A percentile compares a stretch with the other conserved stretches of the same genome.
Evolutionary conservation across 2,888 invertebrate genomes (phyloP).

Genomic region (Frankliniella fusca): DNA sequence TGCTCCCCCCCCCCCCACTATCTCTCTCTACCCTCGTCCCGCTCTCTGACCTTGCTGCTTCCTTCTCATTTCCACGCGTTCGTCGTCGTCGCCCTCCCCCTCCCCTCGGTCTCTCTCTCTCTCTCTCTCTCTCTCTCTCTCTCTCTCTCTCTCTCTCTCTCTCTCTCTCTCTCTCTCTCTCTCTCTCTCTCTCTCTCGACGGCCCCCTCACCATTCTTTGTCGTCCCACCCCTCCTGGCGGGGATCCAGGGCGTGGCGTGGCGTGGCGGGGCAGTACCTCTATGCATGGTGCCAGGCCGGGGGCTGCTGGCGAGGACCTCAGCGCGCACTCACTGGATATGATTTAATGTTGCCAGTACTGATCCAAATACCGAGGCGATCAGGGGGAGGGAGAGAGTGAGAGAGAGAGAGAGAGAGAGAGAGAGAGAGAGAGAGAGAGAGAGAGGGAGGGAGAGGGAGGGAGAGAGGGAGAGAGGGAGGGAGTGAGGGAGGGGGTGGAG

Average conservation of each 20-base stretch:
- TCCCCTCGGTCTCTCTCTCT: too few relatives aligned
- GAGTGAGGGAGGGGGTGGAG: background rate
- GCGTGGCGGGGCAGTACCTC: background rate
- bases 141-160: too few relatives aligned
- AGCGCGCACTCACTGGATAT: conserved; percentile 18
- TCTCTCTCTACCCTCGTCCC: too few relatives aligned
- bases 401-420: background rate
- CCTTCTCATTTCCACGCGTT: too few relatives aligned
- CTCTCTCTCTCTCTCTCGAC: too few relatives aligned
- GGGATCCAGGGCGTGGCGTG: background rate
- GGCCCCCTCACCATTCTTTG: background rate
- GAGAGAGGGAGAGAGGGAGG: background rate
- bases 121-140: too few relatives aligned
- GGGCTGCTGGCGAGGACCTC: background rate
- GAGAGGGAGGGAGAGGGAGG: background rate
- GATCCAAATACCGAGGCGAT: background rate
- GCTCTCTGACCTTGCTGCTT: too few relatives aligned
- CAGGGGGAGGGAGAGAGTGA: background rate
- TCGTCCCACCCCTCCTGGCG: background rate
- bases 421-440: conserved; percentile 1
- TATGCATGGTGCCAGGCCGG: background rate
- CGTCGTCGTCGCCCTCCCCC: too few relatives aligned
- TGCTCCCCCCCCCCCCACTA: too few relatives aligned
- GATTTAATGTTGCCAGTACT: conserved; percentile 24
- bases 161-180: too few relatives aligned